Evolutionary conservation across 2,113 vertebrate species (phyloP).

Genomic region (Rhegmatorhina hoffmannsi): DNA sequence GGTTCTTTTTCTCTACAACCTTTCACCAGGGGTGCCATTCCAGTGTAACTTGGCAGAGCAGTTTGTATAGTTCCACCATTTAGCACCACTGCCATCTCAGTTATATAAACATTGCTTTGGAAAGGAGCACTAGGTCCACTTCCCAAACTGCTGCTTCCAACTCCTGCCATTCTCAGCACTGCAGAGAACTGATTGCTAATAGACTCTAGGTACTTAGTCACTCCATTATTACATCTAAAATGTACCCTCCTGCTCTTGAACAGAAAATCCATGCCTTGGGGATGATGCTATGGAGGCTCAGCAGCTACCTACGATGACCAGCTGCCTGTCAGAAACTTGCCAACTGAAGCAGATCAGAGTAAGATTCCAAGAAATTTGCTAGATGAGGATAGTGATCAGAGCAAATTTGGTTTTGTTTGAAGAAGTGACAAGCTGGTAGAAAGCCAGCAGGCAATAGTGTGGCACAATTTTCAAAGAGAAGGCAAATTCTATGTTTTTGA

Average conservation of each 20-base stretch:
- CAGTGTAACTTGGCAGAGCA: conserved; percentile 88
- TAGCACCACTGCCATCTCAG: neutral
- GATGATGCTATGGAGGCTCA: neutral
- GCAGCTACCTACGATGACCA: neutral
- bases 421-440: neutral
- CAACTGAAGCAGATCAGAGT: neutral
- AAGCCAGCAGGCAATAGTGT: neutral
- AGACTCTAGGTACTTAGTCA: neutral
- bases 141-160: neutral
- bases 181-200: neutral
- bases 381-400: rapidly evolving
- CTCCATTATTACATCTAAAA: too few species aligned
- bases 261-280: neutral
- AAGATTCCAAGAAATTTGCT: neutral
- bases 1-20: conserved; percentile 70
- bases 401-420: neutral
- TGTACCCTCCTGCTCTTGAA: neutral
- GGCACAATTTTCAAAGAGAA: neutral
- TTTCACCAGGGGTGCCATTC: conserved; percentile 89
- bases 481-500: neutral
- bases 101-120: neutral
- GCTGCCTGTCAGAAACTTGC: neutral
- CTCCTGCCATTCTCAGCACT: neutral
- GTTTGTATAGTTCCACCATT: conserved; percentile 74
- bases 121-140: neutral